Evolutionary conservation across 2,113 vertebrate species (phyloP).

Genomic region (Riparia riparia): DNA sequence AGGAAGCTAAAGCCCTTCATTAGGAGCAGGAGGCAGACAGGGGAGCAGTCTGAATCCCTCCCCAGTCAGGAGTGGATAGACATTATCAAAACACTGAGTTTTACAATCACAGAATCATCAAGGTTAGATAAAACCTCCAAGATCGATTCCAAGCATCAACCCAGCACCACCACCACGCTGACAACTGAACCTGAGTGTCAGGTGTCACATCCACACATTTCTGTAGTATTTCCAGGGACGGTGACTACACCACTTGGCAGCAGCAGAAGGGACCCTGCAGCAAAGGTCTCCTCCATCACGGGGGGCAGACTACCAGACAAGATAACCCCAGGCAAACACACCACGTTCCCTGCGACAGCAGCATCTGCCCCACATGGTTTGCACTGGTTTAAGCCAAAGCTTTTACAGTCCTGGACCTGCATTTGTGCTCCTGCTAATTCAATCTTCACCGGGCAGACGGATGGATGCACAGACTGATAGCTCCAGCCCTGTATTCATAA

Average conservation of each 20-base stretch:
- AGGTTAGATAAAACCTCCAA: not conserved
- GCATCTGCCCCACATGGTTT: not conserved
- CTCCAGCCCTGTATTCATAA: not conserved
- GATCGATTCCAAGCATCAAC: rapidly evolving
- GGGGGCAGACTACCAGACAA: not conserved
- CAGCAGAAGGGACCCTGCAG: not conserved
- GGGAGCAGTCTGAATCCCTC: not conserved
- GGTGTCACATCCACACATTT: not conserved
- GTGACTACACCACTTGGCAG: not conserved
- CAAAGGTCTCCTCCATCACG: not conserved
- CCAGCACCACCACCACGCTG: not conserved
- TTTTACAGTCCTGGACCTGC: conserved; percentile 13
- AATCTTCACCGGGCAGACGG: not conserved
- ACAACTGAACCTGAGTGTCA: not conserved
- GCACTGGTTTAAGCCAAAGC: conserved; percentile 46
- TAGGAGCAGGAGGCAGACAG: not conserved
- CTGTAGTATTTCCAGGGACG: too few species aligned
- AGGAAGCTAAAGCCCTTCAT: conserved; percentile 1
- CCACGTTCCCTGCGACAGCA: not conserved
- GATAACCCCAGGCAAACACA: rapidly evolving
- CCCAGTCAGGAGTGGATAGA: not conserved
- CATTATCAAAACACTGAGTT: not conserved
- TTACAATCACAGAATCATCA: not conserved
- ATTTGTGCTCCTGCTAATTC: conserved; percentile 29
- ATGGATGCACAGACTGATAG: conserved; percentile 29